These are phyloP conservation scores for Drosophila subpulchrella DNA, from an alignment of 1,140 invertebrate species.

Conservation along the genomic window DNA sequence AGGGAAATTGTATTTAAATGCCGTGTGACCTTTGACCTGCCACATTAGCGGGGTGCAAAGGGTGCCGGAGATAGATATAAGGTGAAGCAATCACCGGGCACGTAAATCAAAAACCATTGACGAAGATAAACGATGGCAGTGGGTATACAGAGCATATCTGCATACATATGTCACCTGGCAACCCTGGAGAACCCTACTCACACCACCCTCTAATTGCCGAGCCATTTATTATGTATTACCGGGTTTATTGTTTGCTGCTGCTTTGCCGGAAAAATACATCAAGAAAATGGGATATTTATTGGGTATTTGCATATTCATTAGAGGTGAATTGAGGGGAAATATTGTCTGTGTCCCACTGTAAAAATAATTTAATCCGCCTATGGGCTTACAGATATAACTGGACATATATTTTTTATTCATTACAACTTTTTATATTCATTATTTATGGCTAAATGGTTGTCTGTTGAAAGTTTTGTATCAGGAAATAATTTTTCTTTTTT, in stretches of 20 bases:
- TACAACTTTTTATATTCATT: too few species aligned
- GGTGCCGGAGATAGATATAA: constrained; percentile 7
- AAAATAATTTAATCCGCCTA: too few species aligned
- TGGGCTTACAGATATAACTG: background rate
- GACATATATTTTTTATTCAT: too few species aligned
- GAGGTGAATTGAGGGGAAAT: too few species aligned
- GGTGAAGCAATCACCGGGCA: constrained; percentile 56
- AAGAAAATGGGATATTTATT: background rate
- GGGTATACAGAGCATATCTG: background rate
- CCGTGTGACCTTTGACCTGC: constrained; percentile 46
- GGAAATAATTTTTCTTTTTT: too few species aligned
- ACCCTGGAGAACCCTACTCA: background rate
- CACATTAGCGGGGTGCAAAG: constrained; percentile 45
- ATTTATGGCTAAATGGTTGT: too few species aligned
- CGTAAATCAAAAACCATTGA: constrained; percentile 70
- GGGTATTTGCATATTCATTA: background rate
- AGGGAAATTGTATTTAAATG: constrained; percentile 64
- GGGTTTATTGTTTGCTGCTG: constrained; percentile 11
- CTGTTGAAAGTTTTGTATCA: too few species aligned
- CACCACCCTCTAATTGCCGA: constrained; percentile 6
- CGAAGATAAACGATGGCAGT: constrained; percentile 57
- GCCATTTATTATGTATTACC: constrained; percentile 22
- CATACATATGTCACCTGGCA: constrained; percentile 28
- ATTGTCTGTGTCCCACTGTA: background rate
- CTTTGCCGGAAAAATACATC: background rate